phyloP scores from a whole-genome alignment of 2,797 vertebrate genomes.

The Emydoidea blandingii region DNA sequence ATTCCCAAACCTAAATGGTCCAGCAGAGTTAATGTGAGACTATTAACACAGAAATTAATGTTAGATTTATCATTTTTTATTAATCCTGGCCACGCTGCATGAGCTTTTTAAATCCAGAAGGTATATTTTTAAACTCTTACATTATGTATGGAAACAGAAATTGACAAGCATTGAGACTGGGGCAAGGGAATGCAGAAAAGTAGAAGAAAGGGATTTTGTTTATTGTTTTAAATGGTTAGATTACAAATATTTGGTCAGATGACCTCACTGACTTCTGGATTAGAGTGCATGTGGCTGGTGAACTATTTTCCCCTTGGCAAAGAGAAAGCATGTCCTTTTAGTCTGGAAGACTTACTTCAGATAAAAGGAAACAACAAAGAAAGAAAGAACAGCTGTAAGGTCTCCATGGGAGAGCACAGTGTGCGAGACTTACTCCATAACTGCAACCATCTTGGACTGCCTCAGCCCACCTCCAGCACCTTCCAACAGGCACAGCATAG shows the following conservation, averaged over 20 bases:
- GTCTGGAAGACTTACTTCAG: neutral
- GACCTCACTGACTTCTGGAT: neutral
- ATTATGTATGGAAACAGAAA: neutral
- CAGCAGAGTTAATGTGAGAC: conserved; percentile 24
- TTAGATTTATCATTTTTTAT: conserved; percentile 36
- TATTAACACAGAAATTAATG: conserved; percentile 37
- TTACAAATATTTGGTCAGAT: neutral
- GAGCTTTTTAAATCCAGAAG: neutral
- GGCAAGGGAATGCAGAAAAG: neutral
- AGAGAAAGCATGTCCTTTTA: neutral
- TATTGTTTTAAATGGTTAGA: neutral
- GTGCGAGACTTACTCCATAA: neutral
- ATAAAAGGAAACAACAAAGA: neutral
- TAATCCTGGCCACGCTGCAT: conserved; percentile 24
- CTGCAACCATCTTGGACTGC: neutral
- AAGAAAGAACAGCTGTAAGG: neutral
- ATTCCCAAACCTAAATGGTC: conserved; percentile 23
- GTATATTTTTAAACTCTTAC: neutral
- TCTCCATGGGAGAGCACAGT: neutral
- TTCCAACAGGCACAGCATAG: neutral
- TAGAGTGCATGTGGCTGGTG: neutral
- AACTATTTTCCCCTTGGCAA: neutral
- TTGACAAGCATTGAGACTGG: neutral
- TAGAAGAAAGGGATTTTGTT: neutral
- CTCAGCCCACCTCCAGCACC: neutral